Conservation (phyloP, 2,113 vertebrate species). For the Austrofundulus limnaeus region DNA sequence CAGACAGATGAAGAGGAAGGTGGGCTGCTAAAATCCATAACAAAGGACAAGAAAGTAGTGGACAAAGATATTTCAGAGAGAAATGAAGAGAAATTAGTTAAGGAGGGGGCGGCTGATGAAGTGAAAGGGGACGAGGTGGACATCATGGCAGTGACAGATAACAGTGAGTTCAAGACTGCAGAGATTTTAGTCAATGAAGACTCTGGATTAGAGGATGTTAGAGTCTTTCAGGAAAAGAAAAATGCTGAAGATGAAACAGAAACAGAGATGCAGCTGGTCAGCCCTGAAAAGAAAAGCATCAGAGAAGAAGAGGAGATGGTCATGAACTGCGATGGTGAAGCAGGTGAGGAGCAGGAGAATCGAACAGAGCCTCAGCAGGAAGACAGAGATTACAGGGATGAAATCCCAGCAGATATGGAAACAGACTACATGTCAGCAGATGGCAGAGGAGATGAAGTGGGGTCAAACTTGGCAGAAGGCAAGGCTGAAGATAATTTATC, state of each 20-base stretch:
- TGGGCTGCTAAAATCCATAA: neutral
- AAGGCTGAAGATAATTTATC: constrained; percentile 14
- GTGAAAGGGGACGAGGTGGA: neutral
- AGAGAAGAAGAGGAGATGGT: constrained; percentile 17
- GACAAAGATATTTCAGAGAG: neutral
- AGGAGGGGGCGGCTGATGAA: neutral
- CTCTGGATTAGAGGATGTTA: neutral
- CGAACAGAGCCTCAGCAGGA: constrained; percentile 6
- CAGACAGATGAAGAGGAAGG: constrained; percentile 14
- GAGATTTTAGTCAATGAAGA: neutral
- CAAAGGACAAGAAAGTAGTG: neutral
- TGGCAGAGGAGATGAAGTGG: constrained; percentile 13
- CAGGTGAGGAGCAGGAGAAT: neutral
- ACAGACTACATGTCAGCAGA: constrained; percentile 4
- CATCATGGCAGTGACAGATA: neutral
- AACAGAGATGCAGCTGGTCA: constrained; percentile 1
- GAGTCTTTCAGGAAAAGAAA: constrained; percentile 8
- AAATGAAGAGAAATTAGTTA: neutral
- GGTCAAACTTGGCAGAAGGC: constrained; percentile 14
- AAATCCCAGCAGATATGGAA: neutral
- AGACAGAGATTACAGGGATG: constrained; percentile 6
- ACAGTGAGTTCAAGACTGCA: neutral
- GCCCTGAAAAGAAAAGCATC: neutral
- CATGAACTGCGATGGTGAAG: neutral
- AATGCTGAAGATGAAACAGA: constrained; percentile 13